These are phyloP conservation scores for Theodoxus fluviatilis DNA, from an alignment of 2,888 invertebrate species.

Conservation along the genomic window DNA sequence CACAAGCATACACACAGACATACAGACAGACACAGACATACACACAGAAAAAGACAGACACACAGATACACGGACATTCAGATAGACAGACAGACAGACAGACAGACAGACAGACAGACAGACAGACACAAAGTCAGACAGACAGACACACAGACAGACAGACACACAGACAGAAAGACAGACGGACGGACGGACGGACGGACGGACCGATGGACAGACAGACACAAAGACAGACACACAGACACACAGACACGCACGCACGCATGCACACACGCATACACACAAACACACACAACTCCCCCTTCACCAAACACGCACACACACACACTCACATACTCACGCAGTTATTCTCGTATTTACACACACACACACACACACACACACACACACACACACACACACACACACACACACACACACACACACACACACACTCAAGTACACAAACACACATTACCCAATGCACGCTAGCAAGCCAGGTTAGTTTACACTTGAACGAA, in stretches of 20 bases:
- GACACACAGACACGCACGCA: not conserved
- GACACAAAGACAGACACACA: not conserved
- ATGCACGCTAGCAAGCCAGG: too few species aligned
- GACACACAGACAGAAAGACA: conserved; percentile 11
- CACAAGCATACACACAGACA: conserved; percentile 20
- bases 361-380: not conserved
- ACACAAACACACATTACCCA: too few species aligned
- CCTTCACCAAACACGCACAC: conserved; percentile 1
- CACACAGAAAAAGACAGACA: conserved; percentile 9
- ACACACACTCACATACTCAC: not conserved
- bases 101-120: conserved; percentile 19
- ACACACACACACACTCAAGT: not conserved
- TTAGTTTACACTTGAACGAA: too few species aligned
- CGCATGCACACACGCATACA: not conserved
- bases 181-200: conserved; percentile 5
- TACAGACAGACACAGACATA: conserved; percentile 17
- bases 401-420: not conserved
- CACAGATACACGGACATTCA: not conserved
- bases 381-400: not conserved
- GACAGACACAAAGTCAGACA: not conserved
- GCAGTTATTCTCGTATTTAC: not conserved
- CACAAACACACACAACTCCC: conserved; percentile 16
- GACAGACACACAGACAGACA: not conserved
- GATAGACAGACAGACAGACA: conserved; percentile 22
- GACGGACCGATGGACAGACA: conserved; percentile 1